Percentiles rank a stretch among this genome's conserved stretches.
Conservation (phyloP, 2,113 vertebrate genomes). For the Arizona elegans region DNA sequence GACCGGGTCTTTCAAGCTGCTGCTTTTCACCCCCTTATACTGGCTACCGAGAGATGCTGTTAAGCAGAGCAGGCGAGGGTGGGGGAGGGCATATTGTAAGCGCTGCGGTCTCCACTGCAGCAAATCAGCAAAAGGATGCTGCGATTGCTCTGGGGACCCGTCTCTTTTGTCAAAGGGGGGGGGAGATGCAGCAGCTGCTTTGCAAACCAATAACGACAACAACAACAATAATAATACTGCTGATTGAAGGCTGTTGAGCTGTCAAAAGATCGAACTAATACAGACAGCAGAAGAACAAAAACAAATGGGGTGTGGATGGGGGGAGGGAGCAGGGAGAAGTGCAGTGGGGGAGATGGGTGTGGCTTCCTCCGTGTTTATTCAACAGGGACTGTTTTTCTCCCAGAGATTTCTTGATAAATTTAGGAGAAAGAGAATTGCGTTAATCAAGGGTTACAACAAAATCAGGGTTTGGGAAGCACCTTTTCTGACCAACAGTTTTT, state of each 20-base stretch:
- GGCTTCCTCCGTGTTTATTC: constrained; percentile 9
- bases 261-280: constrained; percentile 49
- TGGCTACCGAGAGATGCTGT: constrained; percentile 72
- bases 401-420: constrained; percentile 67
- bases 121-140: constrained; percentile 79
- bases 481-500: not conserved
- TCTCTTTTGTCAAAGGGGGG: constrained; percentile 63
- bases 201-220: constrained; percentile 63
- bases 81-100: constrained; percentile 76
- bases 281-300: constrained; percentile 34
- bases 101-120: constrained; percentile 82
- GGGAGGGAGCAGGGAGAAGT: not conserved
- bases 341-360: not conserved
- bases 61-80: constrained; percentile 62
- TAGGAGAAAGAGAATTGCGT: constrained; percentile 29
- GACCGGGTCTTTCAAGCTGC: constrained; percentile 45
- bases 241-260: constrained; percentile 3
- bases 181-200: constrained; percentile 46
- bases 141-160: constrained; percentile 63
- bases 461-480: not conserved
- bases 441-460: not conserved
- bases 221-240: not conserved
- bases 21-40: constrained; percentile 42
- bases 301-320: constrained; percentile 28
- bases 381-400: constrained; percentile 42